Evolutionary conservation across 2,113 vertebrate genomes (phyloP), one percentile per base, ranked within the genome.

Genomic region (Melanerpes formicivorus): DNA sequence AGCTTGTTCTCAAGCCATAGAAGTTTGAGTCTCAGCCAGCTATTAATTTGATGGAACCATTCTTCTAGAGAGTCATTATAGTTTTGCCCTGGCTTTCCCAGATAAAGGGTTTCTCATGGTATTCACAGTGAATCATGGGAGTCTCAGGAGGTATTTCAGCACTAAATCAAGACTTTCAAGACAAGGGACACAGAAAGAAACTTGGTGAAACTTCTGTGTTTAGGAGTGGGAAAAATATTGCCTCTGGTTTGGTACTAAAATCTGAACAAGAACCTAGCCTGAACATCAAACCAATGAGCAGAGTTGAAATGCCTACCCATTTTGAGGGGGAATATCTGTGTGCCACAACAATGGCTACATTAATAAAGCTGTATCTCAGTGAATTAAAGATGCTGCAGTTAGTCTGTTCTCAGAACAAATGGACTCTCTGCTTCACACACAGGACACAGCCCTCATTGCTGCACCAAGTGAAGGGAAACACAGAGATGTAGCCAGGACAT

Each of bases 21-120:
- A 81, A 34, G 1, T 81, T 55, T 94, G 84, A 82, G 16, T 34
- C 50, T 92, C 59, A 79, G 77, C 34, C 86, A 94, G 29, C 62
- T 88, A 69, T 76, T 90, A 87, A 92, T 88, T 86, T 86, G 37
- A 56, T 59, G 22, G 66, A 86, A 72, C 37, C 78, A 58, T 65
- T 90, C 42, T 92, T 84, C 87, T 90, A 78, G 83, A 92, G 93
- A 75, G 37, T 56, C 37, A 63, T 88, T 93, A 65, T 3, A 54
- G 13, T 54, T 81, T 93, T 87, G 18, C 34, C 34, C 63, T 72
- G 63, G 37, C 27, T 69, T 65, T 21, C 50, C 14, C 44, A 84
- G 48, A 84, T 79, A 80, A 95, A 87, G 63, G 4, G 30, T n/a
- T 88, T 11, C 13, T 81, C 12, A 2, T 44, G 6, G 26, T 55